Base-by-base conservation (phyloP, 2,888 invertebrate species). In the Lathronympha strigana region DNA sequence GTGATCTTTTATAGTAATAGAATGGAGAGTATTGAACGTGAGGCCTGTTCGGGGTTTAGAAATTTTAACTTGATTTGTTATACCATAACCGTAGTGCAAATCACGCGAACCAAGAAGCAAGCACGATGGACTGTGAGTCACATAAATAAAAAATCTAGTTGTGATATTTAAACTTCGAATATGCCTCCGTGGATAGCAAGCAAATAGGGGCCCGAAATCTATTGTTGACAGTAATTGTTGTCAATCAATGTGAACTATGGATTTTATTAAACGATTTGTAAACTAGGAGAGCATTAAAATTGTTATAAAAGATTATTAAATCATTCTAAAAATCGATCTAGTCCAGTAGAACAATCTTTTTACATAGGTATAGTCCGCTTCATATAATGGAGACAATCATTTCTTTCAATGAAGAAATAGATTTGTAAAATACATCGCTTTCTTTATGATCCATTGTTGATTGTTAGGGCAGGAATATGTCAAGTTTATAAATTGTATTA, bases 191-290 rank as follows among this genome's bases (percentile, higher is more conserved):
- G 23, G 28, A 25, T 47, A 19, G 23, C 38, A 38, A 54, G 66
- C 50, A 15, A 45, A 28, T 51, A 17, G 51, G 28, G 45, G 40
- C 38, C 60, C 38, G 4, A 11, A 28, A 38, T 40, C 60, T 23
- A 49, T 66, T 66, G 53, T 60, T 40, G 40, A 38, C 23, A 47
- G 19, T 53, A 66, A 66, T 66, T 40, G 53, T 66, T 66, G 54
- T 61, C 66, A 66, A 66, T 66, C 66, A 61, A 61, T 66, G 38
- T 28, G 61, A 66, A 66, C 45, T 53, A 53, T 43, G 13, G 43
- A 33, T 58, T 49, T 60, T 61, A 61, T 66, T 49, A 66, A 66
- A 61, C 61, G 61, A 54, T 61, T 66, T 60, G 60, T 60, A 64
- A 66, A 54, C 53, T 54, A 54, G 66, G 64, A 57, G 58, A 23